Evolutionary conservation across 2,113 vertebrate genomes (phyloP).

Genomic region (Istiophorus platypterus): DNA sequence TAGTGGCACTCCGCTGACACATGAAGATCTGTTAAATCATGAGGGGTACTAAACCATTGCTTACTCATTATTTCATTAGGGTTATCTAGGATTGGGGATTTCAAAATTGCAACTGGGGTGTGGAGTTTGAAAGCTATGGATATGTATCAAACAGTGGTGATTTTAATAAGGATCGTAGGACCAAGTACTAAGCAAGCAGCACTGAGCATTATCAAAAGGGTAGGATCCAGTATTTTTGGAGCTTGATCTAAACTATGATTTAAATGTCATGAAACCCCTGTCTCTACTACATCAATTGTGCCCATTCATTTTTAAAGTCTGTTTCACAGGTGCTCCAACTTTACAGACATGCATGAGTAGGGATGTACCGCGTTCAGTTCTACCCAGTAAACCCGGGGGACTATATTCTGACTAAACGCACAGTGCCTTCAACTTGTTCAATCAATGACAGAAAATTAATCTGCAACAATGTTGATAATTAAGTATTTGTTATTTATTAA

Average conservation of each 20-base stretch:
- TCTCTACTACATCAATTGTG: not conserved
- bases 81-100: not conserved
- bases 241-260: not conserved
- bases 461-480: not conserved
- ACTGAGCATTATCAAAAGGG: not conserved
- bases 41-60: not conserved
- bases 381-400: not conserved
- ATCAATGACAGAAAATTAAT: not conserved
- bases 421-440: not conserved
- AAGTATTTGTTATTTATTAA: too few species aligned
- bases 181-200: not conserved
- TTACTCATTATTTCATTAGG: not conserved
- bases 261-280: not conserved
- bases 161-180: not conserved
- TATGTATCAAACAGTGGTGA: not conserved
- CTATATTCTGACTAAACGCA: not conserved
- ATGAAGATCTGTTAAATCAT: not conserved
- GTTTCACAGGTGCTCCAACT: not conserved
- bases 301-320: not conserved
- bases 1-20: not conserved
- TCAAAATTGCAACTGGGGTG: not conserved
- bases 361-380: accelerated
- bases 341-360: not conserved
- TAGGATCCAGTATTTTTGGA: not conserved
- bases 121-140: not conserved